Evolutionary conservation across 2,113 vertebrate genomes (phyloP), one percentile per base, ranked within the genome.

Genomic region (Gallinago paraguaiae): DNA sequence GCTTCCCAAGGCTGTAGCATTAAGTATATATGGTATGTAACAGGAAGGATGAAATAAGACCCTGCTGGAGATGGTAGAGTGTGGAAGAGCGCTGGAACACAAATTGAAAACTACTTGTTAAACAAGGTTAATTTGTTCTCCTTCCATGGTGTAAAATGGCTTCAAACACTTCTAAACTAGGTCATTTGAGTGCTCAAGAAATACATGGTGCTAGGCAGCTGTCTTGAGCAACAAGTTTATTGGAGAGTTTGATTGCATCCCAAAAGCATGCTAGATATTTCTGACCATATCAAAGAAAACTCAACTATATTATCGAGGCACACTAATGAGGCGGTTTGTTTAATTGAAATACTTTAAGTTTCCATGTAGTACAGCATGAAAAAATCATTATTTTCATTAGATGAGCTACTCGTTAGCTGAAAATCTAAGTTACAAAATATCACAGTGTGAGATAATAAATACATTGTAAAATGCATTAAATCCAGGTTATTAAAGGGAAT

Each of bases 301-400:
- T 90, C 94, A 97, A 87, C 92, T 94, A 68, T 75, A 78, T 96
- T 96, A 97, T 96, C 96, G 96, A 97, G 97, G 92, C 97, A 72
- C 87, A 97, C 94, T 97, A 97, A 98, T 97, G 96, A 98, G 97
- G 96, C 60, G 81, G 96, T 97, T 98, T 98, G 97, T 97, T 97
- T 98, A 97, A 97, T 93, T 97, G 97, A 98, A 97, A 95, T 97
- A 82, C 67, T 97, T 97, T 97, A 97, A 97, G 93, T 98, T 96
- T 95, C 96, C 90, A 94, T 96, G 95, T 97, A 96, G 95, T 97
- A 96, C 77, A 97, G 94, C 97, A 98, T 97, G 84, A 97, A 98
- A 97, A 97, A 97, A 97, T 97, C 80, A 96, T 98, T 98, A 95
- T 98, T 97, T 98, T 97, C 93, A 97, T 97, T 97, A 97, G 96